Percentiles rank a stretch among this genome's conserved stretches.
These are phyloP conservation scores for Sebastes itinus DNA, from an alignment of 2,797 vertebrate genomes.

Conservation along the genomic window DNA sequence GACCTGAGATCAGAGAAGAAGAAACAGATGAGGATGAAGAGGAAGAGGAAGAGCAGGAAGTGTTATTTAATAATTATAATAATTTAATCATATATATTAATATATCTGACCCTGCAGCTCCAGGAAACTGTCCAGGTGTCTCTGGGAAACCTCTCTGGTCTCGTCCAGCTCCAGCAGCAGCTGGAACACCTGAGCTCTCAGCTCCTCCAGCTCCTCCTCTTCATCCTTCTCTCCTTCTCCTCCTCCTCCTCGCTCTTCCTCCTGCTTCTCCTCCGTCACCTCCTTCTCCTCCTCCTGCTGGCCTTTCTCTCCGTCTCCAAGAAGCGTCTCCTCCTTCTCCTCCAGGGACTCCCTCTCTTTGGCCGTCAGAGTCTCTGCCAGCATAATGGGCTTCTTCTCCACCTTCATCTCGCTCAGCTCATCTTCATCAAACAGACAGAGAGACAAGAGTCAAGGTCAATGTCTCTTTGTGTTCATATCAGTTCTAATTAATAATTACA, in stretches of 20 bases:
- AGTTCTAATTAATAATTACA: background rate
- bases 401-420: constrained; percentile 78
- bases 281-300: constrained; percentile 65
- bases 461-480: background rate
- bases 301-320: constrained; percentile 61
- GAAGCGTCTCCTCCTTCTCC: constrained; percentile 59
- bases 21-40: background rate
- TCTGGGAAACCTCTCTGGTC: constrained; percentile 83
- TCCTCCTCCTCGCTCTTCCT: constrained; percentile 23
- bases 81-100: no score
- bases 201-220: constrained; percentile 82
- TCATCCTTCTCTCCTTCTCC: constrained; percentile 35
- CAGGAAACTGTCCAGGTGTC: constrained; percentile 86
- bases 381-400: constrained; percentile 63
- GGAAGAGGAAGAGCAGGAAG: background rate
- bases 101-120: constrained; percentile 50
- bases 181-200: constrained; percentile 82
- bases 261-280: constrained; percentile 59
- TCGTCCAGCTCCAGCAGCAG: constrained; percentile 88
- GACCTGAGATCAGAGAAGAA: constrained; percentile 71
- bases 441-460: background rate
- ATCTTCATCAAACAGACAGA: constrained; percentile 51
- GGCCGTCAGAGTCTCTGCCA: constrained; percentile 61
- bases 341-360: constrained; percentile 77
- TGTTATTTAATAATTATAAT: no score